Percentiles rank a stretch among this genome's conserved stretches.
phyloP scores from a whole-genome alignment of 23 tunicate genomes.

The Trididemnum clinides region DNA sequence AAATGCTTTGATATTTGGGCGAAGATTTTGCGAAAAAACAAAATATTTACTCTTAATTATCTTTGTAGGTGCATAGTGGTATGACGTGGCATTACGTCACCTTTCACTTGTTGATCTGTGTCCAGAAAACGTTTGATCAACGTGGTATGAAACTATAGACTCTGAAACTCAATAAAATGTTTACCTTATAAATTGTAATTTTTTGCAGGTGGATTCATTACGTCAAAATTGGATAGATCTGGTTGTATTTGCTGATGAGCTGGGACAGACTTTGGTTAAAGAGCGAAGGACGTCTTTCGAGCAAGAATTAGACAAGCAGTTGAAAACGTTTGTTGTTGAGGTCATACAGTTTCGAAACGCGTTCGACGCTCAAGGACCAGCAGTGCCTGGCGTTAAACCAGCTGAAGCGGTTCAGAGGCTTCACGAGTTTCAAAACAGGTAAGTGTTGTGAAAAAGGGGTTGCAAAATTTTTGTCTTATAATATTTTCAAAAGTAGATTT shows the following conservation, averaged over 20 bases:
- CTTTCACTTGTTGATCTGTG: too few relatives aligned
- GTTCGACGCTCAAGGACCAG: constrained; percentile 94
- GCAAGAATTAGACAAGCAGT: constrained; percentile 93
- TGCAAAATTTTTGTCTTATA: too few relatives aligned
- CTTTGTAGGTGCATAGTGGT: too few relatives aligned
- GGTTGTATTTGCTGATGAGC: constrained; percentile 66
- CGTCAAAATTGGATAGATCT: constrained; percentile 85
- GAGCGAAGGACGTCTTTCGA: constrained; percentile 85
- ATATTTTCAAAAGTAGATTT: too few relatives aligned
- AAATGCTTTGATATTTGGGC: too few relatives aligned
- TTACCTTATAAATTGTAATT: not conserved
- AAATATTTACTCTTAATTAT: too few relatives aligned
- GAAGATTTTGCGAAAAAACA: too few relatives aligned
- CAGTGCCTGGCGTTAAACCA: constrained; percentile 80
- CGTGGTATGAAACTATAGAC: too few relatives aligned
- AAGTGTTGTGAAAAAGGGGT: too few relatives aligned
- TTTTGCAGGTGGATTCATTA: constrained; percentile 69
- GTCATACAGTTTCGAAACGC: constrained; percentile 88
- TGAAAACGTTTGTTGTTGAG: constrained; percentile 91
- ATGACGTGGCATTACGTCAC: too few relatives aligned
- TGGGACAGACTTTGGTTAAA: constrained; percentile 75
- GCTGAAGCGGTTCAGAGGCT: constrained; percentile 87
- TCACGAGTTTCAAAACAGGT: constrained; percentile 89
- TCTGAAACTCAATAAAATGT: too few relatives aligned
- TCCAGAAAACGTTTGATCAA: too few relatives aligned